Base-by-base conservation (phyloP, 2,888 invertebrate genomes). In the Coleophora flavipennella region DNA sequence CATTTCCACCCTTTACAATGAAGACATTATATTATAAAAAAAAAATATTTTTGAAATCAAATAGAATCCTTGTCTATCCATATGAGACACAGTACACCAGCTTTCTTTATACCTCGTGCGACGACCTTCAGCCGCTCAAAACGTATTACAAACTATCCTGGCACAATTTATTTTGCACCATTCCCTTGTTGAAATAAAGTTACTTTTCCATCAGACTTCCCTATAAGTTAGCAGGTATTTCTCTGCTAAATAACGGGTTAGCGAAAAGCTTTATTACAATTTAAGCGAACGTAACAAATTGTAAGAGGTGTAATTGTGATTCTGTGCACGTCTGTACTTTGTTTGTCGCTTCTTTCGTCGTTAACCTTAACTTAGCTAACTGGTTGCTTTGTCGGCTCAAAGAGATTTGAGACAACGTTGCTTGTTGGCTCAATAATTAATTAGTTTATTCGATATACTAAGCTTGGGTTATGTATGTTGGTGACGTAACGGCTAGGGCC, bases 211-310 rank as follows among this genome's bases (percentile, higher is more conserved):
- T 32, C 13, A 13, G 4, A 13, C 13, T 32, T 2, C 53, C 41
- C 2, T 7, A 35, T 42, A 48, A 50, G 53, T 58, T 69, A 54
- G 46, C 53, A 42, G 39, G 40, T 51, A 48, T 45, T 55, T 57
- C 48, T 41, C 55, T n/a, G 48, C 41, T 39, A 46, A 55, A 58
- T 53, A 63, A 70, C 73, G 68, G 71, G 73, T 77, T 76, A 71
- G 75, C 67, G 59, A 53, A 67, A 63, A 75, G 71, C 70, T 79
- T 78, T 77, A 79, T 78, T 78, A 79, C 77, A 79, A 79, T 80
- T 77, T 78, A 79, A 78, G 76, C 68, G 69, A 71, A 29, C 4
- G n/a, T 75, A 72, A 80, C 78, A 78, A 80, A 80, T 80, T 78
- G 77, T 80, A 73, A 78, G 76, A 70, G 70, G 63, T 71, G 67